These are phyloP conservation scores for Noctua comes DNA, from an alignment of 2,888 invertebrate species.

Conservation along the genomic window DNA sequence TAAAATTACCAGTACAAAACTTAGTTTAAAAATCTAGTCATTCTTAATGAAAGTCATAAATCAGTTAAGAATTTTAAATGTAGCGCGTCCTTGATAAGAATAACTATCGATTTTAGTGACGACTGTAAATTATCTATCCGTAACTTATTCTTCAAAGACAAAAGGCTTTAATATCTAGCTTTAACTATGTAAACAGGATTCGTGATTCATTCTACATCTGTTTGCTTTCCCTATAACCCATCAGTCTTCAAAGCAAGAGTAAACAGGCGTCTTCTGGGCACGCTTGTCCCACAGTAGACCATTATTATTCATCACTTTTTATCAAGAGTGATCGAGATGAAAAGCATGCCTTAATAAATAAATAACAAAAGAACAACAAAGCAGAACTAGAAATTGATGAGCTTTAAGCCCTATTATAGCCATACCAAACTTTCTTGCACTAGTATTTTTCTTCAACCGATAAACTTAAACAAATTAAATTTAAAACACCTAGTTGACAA, in stretches of 20 bases:
- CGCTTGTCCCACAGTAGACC: background rate
- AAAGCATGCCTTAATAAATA: background rate
- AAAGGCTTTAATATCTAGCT: background rate
- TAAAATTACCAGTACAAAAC: background rate
- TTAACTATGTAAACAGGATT: background rate
- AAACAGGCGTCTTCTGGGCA: background rate
- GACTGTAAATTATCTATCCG: conserved; percentile 29
- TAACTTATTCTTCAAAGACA: background rate
- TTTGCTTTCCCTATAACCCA: too few relatives aligned
- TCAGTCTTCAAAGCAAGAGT: background rate
- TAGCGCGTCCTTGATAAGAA: conserved; percentile 58
- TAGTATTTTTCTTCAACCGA: background rate
- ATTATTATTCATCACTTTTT: background rate
- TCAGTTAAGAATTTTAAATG: conserved; percentile 12
- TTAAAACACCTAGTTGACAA: conserved; percentile 16
- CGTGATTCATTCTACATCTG: background rate
- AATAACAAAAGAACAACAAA: conserved; percentile 37
- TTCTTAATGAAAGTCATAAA: conserved; percentile 22
- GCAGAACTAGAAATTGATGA: conserved; percentile 1
- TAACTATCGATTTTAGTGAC: conserved; percentile 61
- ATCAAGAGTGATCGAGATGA: background rate
- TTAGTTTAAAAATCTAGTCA: background rate
- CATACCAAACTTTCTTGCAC: background rate
- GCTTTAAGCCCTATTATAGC: background rate
- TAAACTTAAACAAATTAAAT: background rate